Evolutionary conservation across 2,113 vertebrate genomes (phyloP).

Genomic region (Thymallus thymallus): DNA sequence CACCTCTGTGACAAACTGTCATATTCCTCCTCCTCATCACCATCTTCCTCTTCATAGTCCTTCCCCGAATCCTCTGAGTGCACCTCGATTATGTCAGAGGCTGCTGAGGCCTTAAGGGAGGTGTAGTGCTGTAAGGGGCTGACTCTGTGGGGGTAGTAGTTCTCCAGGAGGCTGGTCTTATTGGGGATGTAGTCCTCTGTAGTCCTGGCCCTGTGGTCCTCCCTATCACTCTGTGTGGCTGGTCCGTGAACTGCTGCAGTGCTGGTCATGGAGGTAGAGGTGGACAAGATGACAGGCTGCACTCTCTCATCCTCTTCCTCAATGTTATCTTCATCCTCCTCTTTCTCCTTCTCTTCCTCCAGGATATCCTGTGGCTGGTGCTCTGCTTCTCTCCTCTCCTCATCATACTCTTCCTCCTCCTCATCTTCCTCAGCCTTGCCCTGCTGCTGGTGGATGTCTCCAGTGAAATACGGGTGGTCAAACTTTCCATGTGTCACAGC

Average conservation of each 20-base stretch:
- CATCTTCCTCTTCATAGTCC: conserved; percentile 75
- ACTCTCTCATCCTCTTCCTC: conserved; percentile 65
- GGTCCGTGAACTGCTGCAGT: conserved; percentile 71
- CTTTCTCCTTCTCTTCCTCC: conserved; percentile 50
- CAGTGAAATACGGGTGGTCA: conserved; percentile 45
- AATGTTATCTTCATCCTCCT: conserved; percentile 63
- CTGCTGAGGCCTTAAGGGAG: conserved; percentile 57
- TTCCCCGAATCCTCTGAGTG: conserved; percentile 83
- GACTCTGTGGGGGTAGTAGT: conserved; percentile 33
- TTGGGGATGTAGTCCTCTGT: conserved; percentile 37
- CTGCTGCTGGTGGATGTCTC: conserved; percentile 39
- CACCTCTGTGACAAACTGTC: conserved; percentile 86
- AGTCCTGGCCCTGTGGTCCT: not conserved
- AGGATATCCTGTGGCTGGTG: conserved; percentile 56
- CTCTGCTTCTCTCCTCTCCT: conserved; percentile 53
- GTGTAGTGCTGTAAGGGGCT: conserved; percentile 57
- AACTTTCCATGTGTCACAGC: conserved; percentile 37
- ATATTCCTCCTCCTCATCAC: conserved; percentile 77
- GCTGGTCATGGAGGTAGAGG: conserved; percentile 57
- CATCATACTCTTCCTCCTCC: conserved; percentile 35
- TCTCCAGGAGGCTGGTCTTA: conserved; percentile 34
- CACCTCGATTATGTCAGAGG: conserved; percentile 83
- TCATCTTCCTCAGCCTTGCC: conserved; percentile 40
- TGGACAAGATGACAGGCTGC: conserved; percentile 16
- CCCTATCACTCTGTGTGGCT: conserved; percentile 5